Conservation (phyloP, 2,797 vertebrate genomes). For the Hippopotamyrus pictus region DNA sequence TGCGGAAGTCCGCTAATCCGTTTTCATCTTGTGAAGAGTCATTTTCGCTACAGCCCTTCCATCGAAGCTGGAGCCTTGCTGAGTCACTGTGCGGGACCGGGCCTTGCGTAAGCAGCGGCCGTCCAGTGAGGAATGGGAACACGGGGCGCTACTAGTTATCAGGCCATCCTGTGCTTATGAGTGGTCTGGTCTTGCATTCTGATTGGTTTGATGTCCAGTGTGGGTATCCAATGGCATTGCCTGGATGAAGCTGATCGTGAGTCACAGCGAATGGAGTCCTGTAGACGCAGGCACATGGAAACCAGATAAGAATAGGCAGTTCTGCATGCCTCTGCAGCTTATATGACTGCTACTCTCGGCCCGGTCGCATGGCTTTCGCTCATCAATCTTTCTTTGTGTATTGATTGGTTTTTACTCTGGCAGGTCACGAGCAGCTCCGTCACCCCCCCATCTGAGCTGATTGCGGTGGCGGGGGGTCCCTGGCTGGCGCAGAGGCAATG, state of each 20-base stretch:
- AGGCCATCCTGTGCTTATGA: neutral
- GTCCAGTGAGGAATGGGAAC: neutral
- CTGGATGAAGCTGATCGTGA: neutral
- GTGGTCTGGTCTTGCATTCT: neutral
- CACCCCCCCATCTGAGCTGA: conserved; percentile 25
- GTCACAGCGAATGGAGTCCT: neutral
- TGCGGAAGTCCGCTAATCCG: neutral
- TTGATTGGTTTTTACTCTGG: conserved; percentile 41
- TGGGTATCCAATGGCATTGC: neutral
- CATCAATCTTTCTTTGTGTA: conserved; percentile 39
- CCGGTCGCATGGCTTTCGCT: conserved; percentile 14
- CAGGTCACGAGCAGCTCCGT: conserved; percentile 25
- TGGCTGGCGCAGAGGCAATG: conserved; percentile 15
- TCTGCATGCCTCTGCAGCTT: neutral
- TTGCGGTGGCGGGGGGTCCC: conserved; percentile 36
- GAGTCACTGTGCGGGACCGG: neutral
- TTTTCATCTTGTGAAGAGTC: neutral
- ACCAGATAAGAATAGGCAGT: neutral
- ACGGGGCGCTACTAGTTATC: neutral
- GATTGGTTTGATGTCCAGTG: neutral
- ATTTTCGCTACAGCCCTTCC: neutral
- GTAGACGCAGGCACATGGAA: neutral
- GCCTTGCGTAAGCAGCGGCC: neutral
- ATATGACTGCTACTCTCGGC: neutral
- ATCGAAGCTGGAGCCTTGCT: neutral